A percentile compares a stretch with the other conserved stretches of the same genome.
These are phyloP conservation scores for Boloria euphrosyne DNA, from an alignment of 2,888 invertebrate genomes.

Conservation along the genomic window DNA sequence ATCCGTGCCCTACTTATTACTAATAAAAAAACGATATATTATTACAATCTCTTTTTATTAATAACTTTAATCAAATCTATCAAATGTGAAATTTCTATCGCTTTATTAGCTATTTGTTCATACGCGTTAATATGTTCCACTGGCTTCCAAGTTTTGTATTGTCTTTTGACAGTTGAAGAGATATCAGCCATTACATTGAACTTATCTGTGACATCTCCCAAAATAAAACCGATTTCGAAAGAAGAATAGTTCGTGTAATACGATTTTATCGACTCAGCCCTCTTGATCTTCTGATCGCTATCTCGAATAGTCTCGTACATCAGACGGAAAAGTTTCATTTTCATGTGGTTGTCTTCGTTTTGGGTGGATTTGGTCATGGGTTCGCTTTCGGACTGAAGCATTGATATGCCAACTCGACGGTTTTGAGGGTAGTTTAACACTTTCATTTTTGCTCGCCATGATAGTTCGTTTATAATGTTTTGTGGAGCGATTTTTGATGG, in stretches of 20 bases:
- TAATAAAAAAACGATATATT: too few species aligned
- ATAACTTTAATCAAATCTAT: slow-evolving; percentile 53
- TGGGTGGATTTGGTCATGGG: slow-evolving; percentile 1
- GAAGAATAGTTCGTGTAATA: slow-evolving; percentile 54
- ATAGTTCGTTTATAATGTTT: slow-evolving; percentile 44
- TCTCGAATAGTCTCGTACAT: slow-evolving; percentile 69
- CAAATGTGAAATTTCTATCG: slow-evolving; percentile 59
- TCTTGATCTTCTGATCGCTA: slow-evolving; percentile 59
- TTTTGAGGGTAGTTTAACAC: slow-evolving; percentile 33
- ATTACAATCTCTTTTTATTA: slow-evolving; percentile 33
- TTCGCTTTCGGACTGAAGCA: slow-evolving; percentile 17
- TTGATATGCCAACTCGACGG: slow-evolving; percentile 41
- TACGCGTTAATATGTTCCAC: slow-evolving; percentile 72
- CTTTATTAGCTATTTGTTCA: slow-evolving; percentile 66
- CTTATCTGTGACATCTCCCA: slow-evolving; percentile 63
- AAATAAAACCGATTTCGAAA: slow-evolving; percentile 61
- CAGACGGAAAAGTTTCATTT: slow-evolving; percentile 61
- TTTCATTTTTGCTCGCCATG: slow-evolving; percentile 42
- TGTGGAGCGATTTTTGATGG: slow-evolving; percentile 23
- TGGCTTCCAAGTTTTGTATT: slow-evolving; percentile 60
- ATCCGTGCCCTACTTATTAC: too few species aligned
- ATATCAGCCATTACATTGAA: slow-evolving; percentile 58
- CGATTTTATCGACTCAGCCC: slow-evolving; percentile 57
- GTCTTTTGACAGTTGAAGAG: slow-evolving; percentile 49
- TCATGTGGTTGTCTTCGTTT: slow-evolving; percentile 58